Evolutionary conservation across 2,113 vertebrate genomes (phyloP), one percentile per base, ranked within the genome.

Genomic region (Manacus vitellinus): DNA sequence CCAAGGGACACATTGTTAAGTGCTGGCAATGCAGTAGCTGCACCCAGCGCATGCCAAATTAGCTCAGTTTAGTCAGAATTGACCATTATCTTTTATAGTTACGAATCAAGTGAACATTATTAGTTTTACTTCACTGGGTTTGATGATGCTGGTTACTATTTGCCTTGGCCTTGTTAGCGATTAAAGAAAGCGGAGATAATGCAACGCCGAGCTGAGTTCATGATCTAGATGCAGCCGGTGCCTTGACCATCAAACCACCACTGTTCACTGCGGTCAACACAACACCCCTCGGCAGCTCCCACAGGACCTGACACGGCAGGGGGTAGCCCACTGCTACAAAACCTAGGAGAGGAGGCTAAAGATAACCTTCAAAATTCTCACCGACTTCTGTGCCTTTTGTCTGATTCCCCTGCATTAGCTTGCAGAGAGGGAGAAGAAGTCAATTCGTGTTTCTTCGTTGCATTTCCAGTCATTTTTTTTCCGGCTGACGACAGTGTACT

Each of bases 61-160:
- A 96, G 91, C 87, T 84, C 81, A 70, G 91, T 96, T 95, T 96
- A 95, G 96, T 76, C 93, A 94, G 92, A 97, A 98, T 97, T 98
- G 97, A 98, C 96, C 97, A 98, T 98, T 98, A 98, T 97, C 96
- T 97, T 97, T 98, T 97, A 98, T 97, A 97, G 97, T 98, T 96
- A 97, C 95, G 97, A 97, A 97, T 97, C 97, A 97, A 97, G 97
- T 28, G 92, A 95, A 82, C 96, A 89, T 97, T 97, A 97, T 94
- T 95, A 96, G 83, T 98, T 98, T 97, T 97, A 92, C 87, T 97
- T 89, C 85, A 81, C 52, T 88, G 93, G 55, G 30, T 93, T 97
- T 96, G 94, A 96, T 67, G 94, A 71, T 74, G 89, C 51, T 35
- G 66, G 83, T 96, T 96, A 96, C 94, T 96, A 93, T 97, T 96